Conservation (phyloP, 2,113 vertebrate species). For the Psittacula cyanocephala region DNA sequence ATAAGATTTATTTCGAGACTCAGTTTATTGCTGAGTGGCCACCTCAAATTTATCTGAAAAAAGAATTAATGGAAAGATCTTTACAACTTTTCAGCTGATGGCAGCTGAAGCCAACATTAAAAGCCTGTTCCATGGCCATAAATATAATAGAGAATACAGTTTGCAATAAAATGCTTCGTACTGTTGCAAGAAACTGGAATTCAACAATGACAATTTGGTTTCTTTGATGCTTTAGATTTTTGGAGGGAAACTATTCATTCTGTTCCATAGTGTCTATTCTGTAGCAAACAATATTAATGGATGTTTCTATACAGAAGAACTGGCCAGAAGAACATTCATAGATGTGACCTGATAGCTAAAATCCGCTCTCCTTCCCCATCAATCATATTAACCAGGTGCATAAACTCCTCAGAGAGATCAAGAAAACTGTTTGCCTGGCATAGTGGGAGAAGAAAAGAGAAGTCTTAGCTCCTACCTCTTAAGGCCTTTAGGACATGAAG, state of each 20-base stretch:
- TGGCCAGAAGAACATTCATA: not conserved
- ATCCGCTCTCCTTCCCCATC: accelerated
- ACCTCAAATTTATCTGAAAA: not conserved
- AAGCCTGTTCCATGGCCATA: not conserved
- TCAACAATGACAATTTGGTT: not conserved
- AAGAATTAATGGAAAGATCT: not conserved
- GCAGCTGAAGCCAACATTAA: not conserved
- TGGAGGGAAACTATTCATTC: not conserved
- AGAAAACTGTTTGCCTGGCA: not conserved
- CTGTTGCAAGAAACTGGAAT: not conserved
- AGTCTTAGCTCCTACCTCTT: not conserved
- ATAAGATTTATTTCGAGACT: not conserved
- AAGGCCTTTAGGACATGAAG: not conserved
- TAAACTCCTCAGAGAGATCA: not conserved
- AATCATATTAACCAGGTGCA: not conserved
- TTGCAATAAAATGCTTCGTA: not conserved
- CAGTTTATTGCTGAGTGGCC: not conserved
- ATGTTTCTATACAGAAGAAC: not conserved
- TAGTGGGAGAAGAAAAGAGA: not conserved
- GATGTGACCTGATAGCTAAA: not conserved
- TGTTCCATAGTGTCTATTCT: not conserved
- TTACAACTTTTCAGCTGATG: not conserved
- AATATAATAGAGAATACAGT: not conserved
- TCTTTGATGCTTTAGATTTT: not conserved
- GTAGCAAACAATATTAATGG: not conserved